Percentiles rank a stretch among this genome's conserved stretches.
phyloP scores from a whole-genome alignment of 2,797 vertebrate species.

The Sebastes hubbsi region DNA sequence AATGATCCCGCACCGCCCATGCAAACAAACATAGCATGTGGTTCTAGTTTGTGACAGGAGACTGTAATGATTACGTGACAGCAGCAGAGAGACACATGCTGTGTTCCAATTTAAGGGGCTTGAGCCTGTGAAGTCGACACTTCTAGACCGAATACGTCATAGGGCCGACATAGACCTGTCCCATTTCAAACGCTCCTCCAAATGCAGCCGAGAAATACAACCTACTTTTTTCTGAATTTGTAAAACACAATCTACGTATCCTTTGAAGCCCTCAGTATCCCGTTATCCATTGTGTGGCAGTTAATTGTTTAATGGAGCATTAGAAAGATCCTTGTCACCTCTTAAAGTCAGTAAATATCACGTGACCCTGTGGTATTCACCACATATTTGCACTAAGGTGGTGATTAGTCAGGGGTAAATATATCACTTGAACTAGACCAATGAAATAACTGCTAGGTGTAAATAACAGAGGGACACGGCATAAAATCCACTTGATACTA shows the following conservation, averaged over 20 bases:
- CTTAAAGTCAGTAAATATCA: constrained; percentile 41
- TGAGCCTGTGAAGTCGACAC: constrained; percentile 12
- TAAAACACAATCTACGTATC: not conserved
- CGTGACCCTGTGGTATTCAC: not conserved
- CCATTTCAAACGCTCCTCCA: constrained; percentile 17
- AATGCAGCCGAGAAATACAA: constrained; percentile 7
- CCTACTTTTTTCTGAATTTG: not conserved
- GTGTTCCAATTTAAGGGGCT: constrained; percentile 9
- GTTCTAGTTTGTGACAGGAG: not conserved
- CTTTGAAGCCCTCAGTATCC: not conserved
- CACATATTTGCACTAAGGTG: constrained; percentile 20
- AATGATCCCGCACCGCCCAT: not conserved
- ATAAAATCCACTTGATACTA: not conserved
- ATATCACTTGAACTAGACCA: constrained; percentile 20
- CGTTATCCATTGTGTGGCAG: not conserved
- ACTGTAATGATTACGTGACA: not conserved
- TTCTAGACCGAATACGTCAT: not conserved
- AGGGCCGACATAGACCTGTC: not conserved
- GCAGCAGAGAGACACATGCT: not conserved
- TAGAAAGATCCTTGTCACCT: not conserved
- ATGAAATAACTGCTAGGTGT: not conserved
- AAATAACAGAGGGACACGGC: not conserved
- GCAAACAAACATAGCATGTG: not conserved
- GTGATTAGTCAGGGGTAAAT: constrained; percentile 18
- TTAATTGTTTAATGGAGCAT: not conserved